Evolutionary conservation across 53 echinoderm and acorn worm species (phyloP).

Genomic region (Henricia sp.): DNA sequence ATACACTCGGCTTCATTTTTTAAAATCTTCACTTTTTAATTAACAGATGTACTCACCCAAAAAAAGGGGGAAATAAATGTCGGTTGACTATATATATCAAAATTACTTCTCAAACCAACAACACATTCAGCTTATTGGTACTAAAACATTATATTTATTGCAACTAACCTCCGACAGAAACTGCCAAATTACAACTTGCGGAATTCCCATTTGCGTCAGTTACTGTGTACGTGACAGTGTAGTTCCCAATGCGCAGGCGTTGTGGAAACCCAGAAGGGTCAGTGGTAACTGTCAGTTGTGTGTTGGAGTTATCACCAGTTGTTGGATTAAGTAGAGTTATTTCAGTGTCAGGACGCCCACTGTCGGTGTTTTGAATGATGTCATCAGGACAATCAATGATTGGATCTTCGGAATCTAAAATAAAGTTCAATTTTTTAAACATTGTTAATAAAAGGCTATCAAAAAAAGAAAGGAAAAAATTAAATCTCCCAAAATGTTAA

Average conservation of each 20-base stretch:
- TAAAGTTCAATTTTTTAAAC: neutral
- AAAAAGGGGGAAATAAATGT: neutral
- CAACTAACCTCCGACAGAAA: slow-evolving; percentile 8
- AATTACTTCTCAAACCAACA: neutral
- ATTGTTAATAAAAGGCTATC: too few species aligned
- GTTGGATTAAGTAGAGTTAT: neutral
- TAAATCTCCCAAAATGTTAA: too few species aligned
- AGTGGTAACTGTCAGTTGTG: neutral
- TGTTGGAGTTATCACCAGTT: neutral
- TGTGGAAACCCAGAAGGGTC: neutral
- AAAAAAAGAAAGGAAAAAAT: neutral
- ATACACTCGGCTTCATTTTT: too few species aligned
- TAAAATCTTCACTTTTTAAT: neutral
- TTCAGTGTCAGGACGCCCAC: neutral
- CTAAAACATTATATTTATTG: too few species aligned
- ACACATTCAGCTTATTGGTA: neutral
- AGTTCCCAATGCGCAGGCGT: neutral
- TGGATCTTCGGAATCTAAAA: neutral
- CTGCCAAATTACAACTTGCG: neutral
- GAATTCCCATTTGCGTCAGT: neutral
- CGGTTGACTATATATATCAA: neutral
- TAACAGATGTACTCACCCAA: neutral
- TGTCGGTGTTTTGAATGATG: neutral
- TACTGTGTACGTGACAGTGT: neutral
- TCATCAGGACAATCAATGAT: slow-evolving; percentile 1